Evolutionary conservation across 2,797 vertebrate genomes (phyloP).

Genomic region (Microctenopoma steveboyesi): DNA sequence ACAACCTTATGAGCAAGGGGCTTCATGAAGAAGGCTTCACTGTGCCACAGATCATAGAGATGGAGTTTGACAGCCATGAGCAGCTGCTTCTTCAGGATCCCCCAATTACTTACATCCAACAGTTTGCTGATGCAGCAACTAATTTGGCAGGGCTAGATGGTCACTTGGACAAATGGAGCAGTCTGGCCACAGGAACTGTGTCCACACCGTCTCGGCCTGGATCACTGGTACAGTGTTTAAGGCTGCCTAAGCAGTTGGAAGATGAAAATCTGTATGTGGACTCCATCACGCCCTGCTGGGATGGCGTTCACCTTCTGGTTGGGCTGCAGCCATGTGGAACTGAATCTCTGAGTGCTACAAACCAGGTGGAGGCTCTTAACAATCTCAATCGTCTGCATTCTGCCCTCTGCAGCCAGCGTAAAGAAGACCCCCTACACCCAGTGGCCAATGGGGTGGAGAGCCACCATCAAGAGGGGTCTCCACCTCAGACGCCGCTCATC

Average conservation of each 20-base stretch:
- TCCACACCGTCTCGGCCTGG: conserved; percentile 88
- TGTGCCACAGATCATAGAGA: conserved; percentile 98
- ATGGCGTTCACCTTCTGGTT: conserved; percentile 95
- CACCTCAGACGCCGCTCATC: conserved; percentile 87
- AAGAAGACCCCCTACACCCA: conserved; percentile 84
- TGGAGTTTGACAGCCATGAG: conserved; percentile 98
- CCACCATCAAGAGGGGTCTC: conserved; percentile 85
- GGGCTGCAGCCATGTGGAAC: conserved; percentile 91
- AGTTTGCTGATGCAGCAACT: conserved; percentile 95
- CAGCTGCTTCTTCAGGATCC: conserved; percentile 97
- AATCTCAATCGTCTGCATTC: conserved; percentile 99
- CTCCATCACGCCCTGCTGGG: conserved; percentile 96
- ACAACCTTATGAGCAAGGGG: conserved; percentile 97
- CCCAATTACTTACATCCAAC: conserved; percentile 98
- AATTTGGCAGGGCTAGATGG: conserved; percentile 89
- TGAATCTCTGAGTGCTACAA: conserved; percentile 94
- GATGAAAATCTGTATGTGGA: conserved; percentile 97
- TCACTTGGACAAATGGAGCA: conserved; percentile 95
- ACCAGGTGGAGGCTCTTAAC: conserved; percentile 99
- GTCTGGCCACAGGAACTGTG: conserved; percentile 75
- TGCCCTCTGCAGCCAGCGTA: conserved; percentile 92
- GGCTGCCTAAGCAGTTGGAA: conserved; percentile 94
- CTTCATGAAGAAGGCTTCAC: conserved; percentile 98
- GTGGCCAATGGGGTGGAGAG: conserved; percentile 85
- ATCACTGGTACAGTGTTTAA: conserved; percentile 94